Evolutionary conservation across 2,113 vertebrate genomes (phyloP).

Genomic region (Nematolebias whitei): DNA sequence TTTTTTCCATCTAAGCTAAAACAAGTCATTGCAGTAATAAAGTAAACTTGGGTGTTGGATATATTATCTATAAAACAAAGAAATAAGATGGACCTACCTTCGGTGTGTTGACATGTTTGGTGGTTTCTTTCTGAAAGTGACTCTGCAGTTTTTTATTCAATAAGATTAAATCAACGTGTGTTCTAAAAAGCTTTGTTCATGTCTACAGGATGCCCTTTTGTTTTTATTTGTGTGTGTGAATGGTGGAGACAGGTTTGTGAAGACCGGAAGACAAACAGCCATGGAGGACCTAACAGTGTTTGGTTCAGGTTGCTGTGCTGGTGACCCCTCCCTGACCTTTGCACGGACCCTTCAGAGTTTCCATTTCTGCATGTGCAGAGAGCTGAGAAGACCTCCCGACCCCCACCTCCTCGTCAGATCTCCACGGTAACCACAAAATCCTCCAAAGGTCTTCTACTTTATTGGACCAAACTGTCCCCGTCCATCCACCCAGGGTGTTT

Average conservation of each 20-base stretch:
- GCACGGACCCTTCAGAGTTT: slow-evolving; percentile 54
- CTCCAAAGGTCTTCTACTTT: slow-evolving; percentile 20
- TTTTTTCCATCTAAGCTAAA: no score
- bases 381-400: slow-evolving; percentile 27
- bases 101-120: no score
- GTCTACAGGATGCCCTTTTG: no score
- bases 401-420: slow-evolving; percentile 17
- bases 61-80: no score
- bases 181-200: no score
- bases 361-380: slow-evolving; percentile 53
- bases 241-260: slow-evolving; percentile 57
- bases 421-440: slow-evolving; percentile 35
- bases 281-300: slow-evolving; percentile 20
- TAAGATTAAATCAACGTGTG: no score
- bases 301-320: slow-evolving; percentile 49
- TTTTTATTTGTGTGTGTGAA: neutral
- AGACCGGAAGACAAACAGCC: slow-evolving; percentile 61
- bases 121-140: no score
- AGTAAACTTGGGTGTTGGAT: no score
- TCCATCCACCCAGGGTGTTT: slow-evolving; percentile 28
- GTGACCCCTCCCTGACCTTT: slow-evolving; percentile 68
- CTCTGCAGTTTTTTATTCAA: no score
- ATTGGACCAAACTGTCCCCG: slow-evolving; percentile 45
- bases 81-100: no score
- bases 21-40: no score